A percentile compares a stretch with the other conserved stretches of the same genome.
Evolutionary conservation across 2,113 vertebrate species (phyloP).

Genomic region (Rhea pennata): DNA sequence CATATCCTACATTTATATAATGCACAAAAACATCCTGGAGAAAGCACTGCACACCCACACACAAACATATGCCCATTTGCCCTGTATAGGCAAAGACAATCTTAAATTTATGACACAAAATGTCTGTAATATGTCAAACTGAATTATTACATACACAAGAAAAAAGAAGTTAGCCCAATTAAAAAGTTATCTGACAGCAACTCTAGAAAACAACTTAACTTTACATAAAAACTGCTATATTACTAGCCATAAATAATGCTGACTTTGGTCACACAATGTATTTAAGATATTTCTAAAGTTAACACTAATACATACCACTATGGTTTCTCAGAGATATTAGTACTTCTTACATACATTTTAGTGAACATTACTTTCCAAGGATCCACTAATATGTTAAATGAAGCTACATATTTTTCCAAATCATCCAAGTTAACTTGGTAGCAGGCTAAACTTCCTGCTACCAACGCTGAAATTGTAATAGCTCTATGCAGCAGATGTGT

Average conservation of each 20-base stretch:
- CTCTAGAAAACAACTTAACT: neutral
- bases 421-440: slow-evolving; percentile 14
- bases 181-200: neutral
- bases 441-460: slow-evolving; percentile 22
- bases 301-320: rapidly evolving
- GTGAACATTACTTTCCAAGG: neutral
- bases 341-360: neutral
- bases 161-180: neutral
- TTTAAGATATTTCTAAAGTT: neutral
- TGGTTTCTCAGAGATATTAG: neutral
- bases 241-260: neutral
- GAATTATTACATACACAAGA: neutral
- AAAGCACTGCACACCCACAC: neutral
- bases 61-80: neutral
- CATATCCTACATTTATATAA: neutral
- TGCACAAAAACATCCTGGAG: neutral
- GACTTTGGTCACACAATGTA: neutral
- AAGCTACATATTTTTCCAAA: slow-evolving; percentile 30
- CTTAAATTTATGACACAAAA: neutral
- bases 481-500: slow-evolving; percentile 29
- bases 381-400: slow-evolving; percentile 28
- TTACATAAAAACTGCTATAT: neutral
- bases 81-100: neutral
- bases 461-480: neutral
- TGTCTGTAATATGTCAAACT: neutral